Evolutionary conservation across 2,797 vertebrate genomes (phyloP).

Genomic region (Agapornis canus): DNA sequence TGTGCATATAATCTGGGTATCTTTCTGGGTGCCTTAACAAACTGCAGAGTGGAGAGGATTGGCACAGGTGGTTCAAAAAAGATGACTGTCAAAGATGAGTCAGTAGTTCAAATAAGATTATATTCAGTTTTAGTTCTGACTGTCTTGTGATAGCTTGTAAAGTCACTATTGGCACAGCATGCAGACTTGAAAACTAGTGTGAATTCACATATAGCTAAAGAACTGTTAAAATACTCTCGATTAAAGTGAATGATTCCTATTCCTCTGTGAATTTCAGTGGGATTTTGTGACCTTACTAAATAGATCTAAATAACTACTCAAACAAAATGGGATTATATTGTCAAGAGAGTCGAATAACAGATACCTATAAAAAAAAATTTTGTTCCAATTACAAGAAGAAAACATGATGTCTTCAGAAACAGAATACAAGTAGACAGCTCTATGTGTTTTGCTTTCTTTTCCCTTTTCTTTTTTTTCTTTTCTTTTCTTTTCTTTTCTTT

Average conservation of each 20-base stretch:
- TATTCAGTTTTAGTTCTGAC: background rate
- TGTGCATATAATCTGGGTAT: background rate
- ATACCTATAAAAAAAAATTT: background rate
- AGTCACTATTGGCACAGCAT: background rate
- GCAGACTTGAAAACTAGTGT: background rate
- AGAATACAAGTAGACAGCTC: background rate
- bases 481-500: too few species aligned
- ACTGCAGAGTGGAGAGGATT: background rate
- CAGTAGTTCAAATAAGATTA: background rate
- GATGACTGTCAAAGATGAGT: background rate
- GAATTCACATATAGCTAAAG: background rate
- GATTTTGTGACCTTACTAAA: slow-evolving; percentile 3
- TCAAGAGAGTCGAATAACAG: background rate
- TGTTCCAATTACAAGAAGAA: background rate
- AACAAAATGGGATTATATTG: background rate
- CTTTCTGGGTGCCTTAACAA: background rate
- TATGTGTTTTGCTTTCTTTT: background rate
- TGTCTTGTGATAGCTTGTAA: background rate
- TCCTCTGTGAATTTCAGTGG: background rate
- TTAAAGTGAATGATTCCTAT: background rate
- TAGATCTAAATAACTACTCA: background rate
- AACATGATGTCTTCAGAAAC: background rate
- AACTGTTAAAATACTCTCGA: slow-evolving; percentile 14
- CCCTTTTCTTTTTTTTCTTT: too few species aligned
- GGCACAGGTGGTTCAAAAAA: background rate